A percentile compares a stretch with the other conserved stretches of the same genome.
phyloP scores from a whole-genome alignment of 2,113 vertebrate species.

The Rutilus rutilus region DNA sequence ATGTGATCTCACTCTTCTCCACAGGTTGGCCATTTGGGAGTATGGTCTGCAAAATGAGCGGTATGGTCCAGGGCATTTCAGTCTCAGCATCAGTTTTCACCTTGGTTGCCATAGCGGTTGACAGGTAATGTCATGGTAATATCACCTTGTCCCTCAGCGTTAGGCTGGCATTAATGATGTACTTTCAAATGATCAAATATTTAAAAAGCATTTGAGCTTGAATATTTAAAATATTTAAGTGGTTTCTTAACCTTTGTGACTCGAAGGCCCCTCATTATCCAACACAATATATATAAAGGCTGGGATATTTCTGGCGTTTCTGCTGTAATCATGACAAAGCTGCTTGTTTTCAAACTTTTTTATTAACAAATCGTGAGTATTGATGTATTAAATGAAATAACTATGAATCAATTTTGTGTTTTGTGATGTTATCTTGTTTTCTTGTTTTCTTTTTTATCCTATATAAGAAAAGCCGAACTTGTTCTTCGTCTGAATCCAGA shows the following conservation, averaged over 20 bases:
- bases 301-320: not conserved
- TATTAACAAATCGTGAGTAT: not conserved
- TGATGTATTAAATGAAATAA: not conserved
- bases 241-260: not conserved
- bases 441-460: too few relatives aligned
- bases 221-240: not conserved
- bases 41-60: constrained; percentile 90
- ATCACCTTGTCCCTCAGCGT: not conserved
- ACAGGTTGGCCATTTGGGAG: constrained; percentile 96
- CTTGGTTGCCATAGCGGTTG: constrained; percentile 89
- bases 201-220: not conserved
- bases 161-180: not conserved
- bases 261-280: not conserved
- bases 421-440: too few relatives aligned
- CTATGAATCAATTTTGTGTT: too few relatives aligned
- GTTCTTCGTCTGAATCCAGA: too few relatives aligned
- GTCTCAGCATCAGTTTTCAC: constrained; percentile 94
- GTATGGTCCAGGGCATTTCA: constrained; percentile 90
- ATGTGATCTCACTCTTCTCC: constrained; percentile 20
- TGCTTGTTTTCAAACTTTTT: not conserved
- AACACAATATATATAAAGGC: not conserved
- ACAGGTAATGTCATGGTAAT: constrained; percentile 79
- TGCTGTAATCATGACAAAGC: not conserved
- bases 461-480: too few relatives aligned
- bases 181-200: not conserved